Evolutionary conservation across 2,797 vertebrate genomes (phyloP).

Genomic region (Oreochromis grahami): DNA sequence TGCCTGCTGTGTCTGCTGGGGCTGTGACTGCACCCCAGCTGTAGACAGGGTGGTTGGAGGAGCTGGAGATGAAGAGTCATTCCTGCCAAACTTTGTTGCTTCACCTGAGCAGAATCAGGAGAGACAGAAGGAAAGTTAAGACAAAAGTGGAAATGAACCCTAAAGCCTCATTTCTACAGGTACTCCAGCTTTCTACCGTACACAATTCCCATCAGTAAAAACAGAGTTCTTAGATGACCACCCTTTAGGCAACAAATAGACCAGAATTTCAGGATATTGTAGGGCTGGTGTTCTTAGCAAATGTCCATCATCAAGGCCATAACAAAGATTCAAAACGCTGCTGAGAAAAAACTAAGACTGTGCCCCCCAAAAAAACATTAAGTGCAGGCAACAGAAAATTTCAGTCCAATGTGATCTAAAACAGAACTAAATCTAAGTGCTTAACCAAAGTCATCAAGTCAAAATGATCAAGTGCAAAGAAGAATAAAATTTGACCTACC

Average conservation of each 20-base stretch:
- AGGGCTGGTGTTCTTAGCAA: neutral
- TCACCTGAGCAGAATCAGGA: constrained; percentile 78
- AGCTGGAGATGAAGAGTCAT: constrained; percentile 91
- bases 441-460: neutral
- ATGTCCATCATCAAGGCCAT: neutral
- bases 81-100: constrained; percentile 91
- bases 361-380: no score
- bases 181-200: neutral
- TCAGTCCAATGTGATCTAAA: neutral
- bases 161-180: neutral
- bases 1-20: constrained; percentile 69
- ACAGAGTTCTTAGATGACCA: neutral
- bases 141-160: neutral
- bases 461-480: neutral
- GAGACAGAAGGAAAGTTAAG: neutral
- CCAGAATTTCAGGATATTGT: neutral
- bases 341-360: neutral
- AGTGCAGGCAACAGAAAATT: no score
- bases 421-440: neutral
- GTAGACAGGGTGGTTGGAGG: constrained; percentile 86
- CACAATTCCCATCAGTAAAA: neutral
- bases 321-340: neutral
- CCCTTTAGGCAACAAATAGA: neutral
- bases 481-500: constrained; percentile 65
- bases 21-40: constrained; percentile 69